Evolutionary conservation across 2,797 vertebrate species (phyloP).

Genomic region (Lagorchestes hirsutus): DNA sequence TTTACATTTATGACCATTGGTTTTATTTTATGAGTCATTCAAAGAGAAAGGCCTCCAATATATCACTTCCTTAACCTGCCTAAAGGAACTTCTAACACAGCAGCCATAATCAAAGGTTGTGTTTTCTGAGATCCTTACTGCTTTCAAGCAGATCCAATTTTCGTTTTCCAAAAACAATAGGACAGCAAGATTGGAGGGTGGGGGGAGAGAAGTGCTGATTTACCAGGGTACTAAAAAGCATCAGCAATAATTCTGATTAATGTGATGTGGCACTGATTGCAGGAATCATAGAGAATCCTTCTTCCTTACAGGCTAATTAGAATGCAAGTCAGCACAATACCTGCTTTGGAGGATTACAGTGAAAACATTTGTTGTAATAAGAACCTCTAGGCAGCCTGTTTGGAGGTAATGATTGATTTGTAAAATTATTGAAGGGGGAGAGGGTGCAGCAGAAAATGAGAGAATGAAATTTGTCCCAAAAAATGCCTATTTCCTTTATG

Average conservation of each 20-base stretch:
- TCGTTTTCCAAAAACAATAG: constrained; percentile 69
- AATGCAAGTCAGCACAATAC: constrained; percentile 80
- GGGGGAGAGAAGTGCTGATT: constrained; percentile 68
- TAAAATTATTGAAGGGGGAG: constrained; percentile 71
- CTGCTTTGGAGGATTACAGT: constrained; percentile 80
- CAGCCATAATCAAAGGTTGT: constrained; percentile 62
- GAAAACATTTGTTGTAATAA: constrained; percentile 78
- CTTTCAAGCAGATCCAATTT: constrained; percentile 72
- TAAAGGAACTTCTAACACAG: constrained; percentile 45
- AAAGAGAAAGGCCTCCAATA: constrained; percentile 75
- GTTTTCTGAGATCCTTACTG: constrained; percentile 75
- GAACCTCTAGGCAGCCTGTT: constrained; percentile 64
- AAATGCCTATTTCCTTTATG: constrained; percentile 67
- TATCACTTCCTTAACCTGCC: constrained; percentile 71
- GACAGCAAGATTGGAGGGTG: constrained; percentile 67
- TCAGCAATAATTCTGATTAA: constrained; percentile 80
- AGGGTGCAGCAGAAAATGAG: constrained; percentile 39
- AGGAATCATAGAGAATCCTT: constrained; percentile 77
- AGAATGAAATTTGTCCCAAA: constrained; percentile 56
- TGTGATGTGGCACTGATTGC: constrained; percentile 78
- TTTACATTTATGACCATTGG: constrained; percentile 79
- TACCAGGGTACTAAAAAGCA: constrained; percentile 76
- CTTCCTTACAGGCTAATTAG: constrained; percentile 81
- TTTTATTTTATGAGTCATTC: constrained; percentile 80
- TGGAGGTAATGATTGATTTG: constrained; percentile 70